phyloP scores from a whole-genome alignment of 1,140 invertebrate genomes.

The Pseudomyrmex flavicornis region DNA sequence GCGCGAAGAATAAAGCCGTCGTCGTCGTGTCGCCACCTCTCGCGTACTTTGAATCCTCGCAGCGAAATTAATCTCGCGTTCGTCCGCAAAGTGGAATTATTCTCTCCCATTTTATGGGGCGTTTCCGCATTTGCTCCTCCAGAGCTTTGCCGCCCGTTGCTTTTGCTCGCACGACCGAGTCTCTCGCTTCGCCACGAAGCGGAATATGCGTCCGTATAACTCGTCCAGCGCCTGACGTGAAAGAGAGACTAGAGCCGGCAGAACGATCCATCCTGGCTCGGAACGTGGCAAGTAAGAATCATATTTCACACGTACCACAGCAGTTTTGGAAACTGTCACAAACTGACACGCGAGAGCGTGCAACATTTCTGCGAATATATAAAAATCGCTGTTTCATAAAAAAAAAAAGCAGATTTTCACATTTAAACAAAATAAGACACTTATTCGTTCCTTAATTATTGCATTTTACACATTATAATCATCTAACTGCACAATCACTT shows the following conservation, averaged over 20 bases:
- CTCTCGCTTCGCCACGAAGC: conserved; percentile 7
- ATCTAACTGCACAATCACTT: conserved; percentile 25
- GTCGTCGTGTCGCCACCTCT: conserved; percentile 7
- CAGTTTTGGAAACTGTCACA: conserved; percentile 29
- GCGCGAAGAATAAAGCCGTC: conserved; percentile 24
- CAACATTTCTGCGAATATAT: conserved; percentile 27
- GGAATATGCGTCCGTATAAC: conserved; percentile 24
- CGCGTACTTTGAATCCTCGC: conserved; percentile 8
- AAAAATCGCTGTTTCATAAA: conserved; percentile 35
- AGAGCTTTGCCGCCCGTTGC: not conserved
- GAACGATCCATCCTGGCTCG: conserved; percentile 34
- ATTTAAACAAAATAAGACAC: too few species aligned
- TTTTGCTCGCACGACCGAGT: conserved; percentile 27
- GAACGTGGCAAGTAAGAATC: conserved; percentile 5
- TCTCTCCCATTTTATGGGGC: conserved; percentile 48
- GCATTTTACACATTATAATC: not conserved
- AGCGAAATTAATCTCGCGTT: conserved; percentile 23
- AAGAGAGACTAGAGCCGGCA: conserved; percentile 33
- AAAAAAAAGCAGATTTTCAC: too few species aligned
- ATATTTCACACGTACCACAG: conserved; percentile 42
- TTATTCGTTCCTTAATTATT: conserved; percentile 3
- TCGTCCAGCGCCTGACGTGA: not conserved
- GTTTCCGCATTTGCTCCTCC: conserved; percentile 18
- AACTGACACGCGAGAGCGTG: conserved; percentile 11
- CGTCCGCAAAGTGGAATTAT: conserved; percentile 52